These are phyloP conservation scores for Urophycis tenuis DNA, from an alignment of 2,797 vertebrate genomes.

Conservation along the genomic window DNA sequence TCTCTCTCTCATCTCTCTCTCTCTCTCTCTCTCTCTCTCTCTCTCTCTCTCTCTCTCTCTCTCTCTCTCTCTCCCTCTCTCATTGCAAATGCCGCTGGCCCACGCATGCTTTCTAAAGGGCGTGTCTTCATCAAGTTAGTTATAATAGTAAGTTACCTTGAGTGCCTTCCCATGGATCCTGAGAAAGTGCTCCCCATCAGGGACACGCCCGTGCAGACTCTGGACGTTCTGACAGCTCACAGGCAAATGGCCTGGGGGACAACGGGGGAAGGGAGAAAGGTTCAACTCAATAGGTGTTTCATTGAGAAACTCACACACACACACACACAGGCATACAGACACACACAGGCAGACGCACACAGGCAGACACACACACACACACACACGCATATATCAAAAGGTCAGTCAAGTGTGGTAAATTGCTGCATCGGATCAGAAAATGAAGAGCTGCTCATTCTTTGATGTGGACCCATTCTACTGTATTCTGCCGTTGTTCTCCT, in stretches of 20 bases:
- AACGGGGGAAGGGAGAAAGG: conserved; percentile 8
- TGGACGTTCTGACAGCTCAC: conserved; percentile 78
- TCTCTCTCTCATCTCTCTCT: background rate
- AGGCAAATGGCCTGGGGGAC: conserved; percentile 75
- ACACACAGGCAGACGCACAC: conserved; percentile 5
- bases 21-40: background rate
- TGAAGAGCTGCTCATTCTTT: conserved; percentile 24
- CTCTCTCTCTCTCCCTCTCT: background rate
- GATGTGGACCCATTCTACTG: conserved; percentile 20
- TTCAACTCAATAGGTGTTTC: conserved; percentile 9
- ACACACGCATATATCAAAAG: conserved; percentile 23
- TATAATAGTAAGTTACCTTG: conserved; percentile 67
- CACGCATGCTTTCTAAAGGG: conserved; percentile 9
- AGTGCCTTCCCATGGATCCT: conserved; percentile 77
- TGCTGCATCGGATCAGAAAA: conserved; percentile 37
- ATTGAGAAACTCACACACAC: background rate
- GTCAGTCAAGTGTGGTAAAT: conserved; percentile 38
- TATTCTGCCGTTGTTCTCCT: background rate
- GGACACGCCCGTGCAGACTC: conserved; percentile 56
- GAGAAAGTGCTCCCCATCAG: conserved; percentile 83
- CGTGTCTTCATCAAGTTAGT: background rate
- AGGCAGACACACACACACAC: background rate
- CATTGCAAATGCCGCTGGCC: no score
- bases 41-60: conserved; percentile 3
- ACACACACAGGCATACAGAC: background rate